These are phyloP conservation scores for Semicossyphus pulcher DNA, from an alignment of 2,113 vertebrate genomes.

Conservation along the genomic window DNA sequence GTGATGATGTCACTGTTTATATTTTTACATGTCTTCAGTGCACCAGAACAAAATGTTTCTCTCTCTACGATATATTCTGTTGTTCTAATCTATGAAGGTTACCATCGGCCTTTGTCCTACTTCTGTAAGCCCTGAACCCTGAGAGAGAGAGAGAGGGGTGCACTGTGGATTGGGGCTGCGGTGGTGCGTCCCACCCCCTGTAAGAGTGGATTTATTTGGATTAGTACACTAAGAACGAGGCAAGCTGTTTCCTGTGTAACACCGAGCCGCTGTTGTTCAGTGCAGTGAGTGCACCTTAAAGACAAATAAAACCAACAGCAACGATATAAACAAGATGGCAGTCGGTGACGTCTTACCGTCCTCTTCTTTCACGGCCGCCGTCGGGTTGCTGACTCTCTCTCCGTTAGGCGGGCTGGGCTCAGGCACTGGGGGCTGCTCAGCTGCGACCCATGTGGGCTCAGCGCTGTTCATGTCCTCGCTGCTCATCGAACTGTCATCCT, in stretches of 20 bases:
- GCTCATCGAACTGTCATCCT: conserved; percentile 99
- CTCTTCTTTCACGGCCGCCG: conserved; percentile 90
- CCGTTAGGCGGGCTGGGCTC: conserved; percentile 89
- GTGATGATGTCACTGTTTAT: not conserved
- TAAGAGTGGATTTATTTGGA: conserved; percentile 83
- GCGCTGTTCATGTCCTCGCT: conserved; percentile 96
- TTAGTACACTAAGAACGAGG: conserved; percentile 80
- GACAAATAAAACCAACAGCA: conserved; percentile 27
- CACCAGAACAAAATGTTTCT: too few relatives aligned
- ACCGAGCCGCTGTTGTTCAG: conserved; percentile 12
- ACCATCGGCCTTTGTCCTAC: conserved; percentile 70
- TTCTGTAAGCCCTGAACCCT: conserved; percentile 64
- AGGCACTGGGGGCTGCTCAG: conserved; percentile 90
- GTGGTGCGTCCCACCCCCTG: conserved; percentile 66
- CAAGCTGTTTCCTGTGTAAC: conserved; percentile 75
- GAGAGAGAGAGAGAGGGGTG: conserved; percentile 64
- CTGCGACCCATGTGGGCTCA: conserved; percentile 95
- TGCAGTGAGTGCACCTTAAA: not conserved
- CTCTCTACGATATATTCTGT: too few relatives aligned
- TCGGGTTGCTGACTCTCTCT: conserved; percentile 90
- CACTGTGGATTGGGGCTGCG: conserved; percentile 46
- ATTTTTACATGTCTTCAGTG: not conserved
- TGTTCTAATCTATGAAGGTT: conserved; percentile 58
- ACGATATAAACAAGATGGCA: too few relatives aligned
- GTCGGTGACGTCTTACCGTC: conserved; percentile 85